Evolutionary conservation across 2,113 vertebrate species (phyloP).

Genomic region (human (Homo sapiens)): DNA sequence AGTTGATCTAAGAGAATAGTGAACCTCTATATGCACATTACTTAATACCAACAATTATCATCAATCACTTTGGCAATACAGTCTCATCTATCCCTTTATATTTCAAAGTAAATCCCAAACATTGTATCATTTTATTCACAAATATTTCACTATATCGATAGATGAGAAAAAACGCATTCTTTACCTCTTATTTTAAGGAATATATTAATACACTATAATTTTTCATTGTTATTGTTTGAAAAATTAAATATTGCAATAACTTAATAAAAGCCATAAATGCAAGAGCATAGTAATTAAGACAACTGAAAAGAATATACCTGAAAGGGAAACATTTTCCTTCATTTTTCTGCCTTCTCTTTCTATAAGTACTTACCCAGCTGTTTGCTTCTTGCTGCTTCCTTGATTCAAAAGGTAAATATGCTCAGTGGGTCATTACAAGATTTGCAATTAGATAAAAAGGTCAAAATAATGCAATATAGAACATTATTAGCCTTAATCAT

Average conservation of each 20-base stretch:
- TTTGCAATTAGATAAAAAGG: not conserved
- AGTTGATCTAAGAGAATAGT: not conserved
- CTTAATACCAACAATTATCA: not conserved
- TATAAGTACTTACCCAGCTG: not conserved
- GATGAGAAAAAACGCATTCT: not conserved
- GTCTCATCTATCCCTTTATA: not conserved
- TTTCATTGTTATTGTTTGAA: not conserved
- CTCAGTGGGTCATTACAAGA: not conserved
- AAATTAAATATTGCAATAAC: not conserved
- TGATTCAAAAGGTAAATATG: not conserved
- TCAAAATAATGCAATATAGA: not conserved
- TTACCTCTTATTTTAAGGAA: not conserved
- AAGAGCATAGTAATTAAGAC: not conserved
- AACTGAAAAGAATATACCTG: not conserved
- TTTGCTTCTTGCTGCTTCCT: not conserved
- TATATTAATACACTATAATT: not conserved
- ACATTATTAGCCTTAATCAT: not conserved
- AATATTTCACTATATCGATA: conserved; percentile 3
- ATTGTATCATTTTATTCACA: not conserved
- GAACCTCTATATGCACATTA: not conserved
- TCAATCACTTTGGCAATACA: not conserved
- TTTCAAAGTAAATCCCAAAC: not conserved
- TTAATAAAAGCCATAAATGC: not conserved
- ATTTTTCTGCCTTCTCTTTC: not conserved
- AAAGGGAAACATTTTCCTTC: not conserved